These are phyloP conservation scores for Exocentrus adspersus DNA, from an alignment of 2,888 invertebrate genomes.

Conservation along the genomic window DNA sequence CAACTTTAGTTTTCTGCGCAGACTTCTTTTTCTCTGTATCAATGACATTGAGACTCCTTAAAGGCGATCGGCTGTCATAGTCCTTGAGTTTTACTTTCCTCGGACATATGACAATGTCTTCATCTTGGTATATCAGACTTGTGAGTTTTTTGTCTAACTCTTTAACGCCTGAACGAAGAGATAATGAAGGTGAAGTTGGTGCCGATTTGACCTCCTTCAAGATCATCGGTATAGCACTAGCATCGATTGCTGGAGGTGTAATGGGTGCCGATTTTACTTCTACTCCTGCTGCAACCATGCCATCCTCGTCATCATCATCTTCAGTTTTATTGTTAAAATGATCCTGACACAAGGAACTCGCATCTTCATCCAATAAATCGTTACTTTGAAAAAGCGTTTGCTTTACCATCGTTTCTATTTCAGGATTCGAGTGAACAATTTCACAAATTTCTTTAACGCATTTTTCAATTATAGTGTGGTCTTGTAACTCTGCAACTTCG, in stretches of 20 bases:
- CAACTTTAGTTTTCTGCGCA: conserved; percentile 54
- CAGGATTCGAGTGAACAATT: conserved; percentile 2
- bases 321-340: neutral
- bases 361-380: no score
- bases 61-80: conserved; percentile 52
- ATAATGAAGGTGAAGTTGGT: conserved; percentile 36
- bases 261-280: conserved; percentile 38
- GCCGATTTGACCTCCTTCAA: conserved; percentile 29
- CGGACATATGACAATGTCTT: conserved; percentile 50
- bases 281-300: neutral
- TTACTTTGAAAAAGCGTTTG: no score
- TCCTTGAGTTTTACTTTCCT: conserved; percentile 56
- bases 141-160: conserved; percentile 64
- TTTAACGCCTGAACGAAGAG: conserved; percentile 52
- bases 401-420: neutral
- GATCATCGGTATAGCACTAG: neutral
- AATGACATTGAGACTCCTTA: conserved; percentile 52
- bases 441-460: conserved; percentile 9
- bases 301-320: neutral
- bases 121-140: conserved; percentile 71
- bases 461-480: conserved; percentile 3
- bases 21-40: conserved; percentile 46
- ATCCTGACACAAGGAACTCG: no score
- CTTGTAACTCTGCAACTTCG: neutral
- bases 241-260: conserved; percentile 25